Conservation (phyloP, 2,888 invertebrate species). For the Agriopis leucophaearia region DNA sequence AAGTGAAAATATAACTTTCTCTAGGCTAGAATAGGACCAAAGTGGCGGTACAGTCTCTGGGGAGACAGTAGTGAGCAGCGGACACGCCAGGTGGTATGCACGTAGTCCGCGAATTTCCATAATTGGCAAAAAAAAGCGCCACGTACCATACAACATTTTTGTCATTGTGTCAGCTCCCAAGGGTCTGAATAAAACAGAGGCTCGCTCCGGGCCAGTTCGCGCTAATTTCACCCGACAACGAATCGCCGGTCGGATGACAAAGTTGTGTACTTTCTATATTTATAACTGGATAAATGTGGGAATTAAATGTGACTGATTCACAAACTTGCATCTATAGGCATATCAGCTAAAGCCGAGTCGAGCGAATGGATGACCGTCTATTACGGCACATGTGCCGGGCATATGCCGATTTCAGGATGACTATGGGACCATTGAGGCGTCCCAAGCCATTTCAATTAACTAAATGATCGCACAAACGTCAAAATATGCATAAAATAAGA, state of each 20-base stretch:
- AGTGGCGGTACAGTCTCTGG: constrained; percentile 51
- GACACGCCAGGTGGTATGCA: constrained; percentile 71
- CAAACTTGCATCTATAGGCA: constrained; percentile 33
- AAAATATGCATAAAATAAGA: constrained; percentile 27
- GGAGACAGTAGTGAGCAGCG: constrained; percentile 40
- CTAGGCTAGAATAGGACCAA: constrained; percentile 61
- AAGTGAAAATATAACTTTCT: constrained; percentile 72
- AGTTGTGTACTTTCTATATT: constrained; percentile 51
- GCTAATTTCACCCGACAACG: constrained; percentile 74
- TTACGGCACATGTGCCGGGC: constrained; percentile 63
- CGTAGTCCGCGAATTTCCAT: constrained; percentile 71
- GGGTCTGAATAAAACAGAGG: constrained; percentile 80
- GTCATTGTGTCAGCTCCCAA: constrained; percentile 77
- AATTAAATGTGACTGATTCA: constrained; percentile 36
- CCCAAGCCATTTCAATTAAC: constrained; percentile 52
- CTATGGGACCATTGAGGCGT: constrained; percentile 56
- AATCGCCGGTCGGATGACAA: constrained; percentile 64
- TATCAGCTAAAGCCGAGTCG: constrained; percentile 50
- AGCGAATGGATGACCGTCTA: constrained; percentile 56
- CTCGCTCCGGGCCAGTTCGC: constrained; percentile 68
- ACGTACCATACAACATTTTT: constrained; percentile 74
- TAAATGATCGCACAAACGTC: constrained; percentile 45
- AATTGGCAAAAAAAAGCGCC: constrained; percentile 75
- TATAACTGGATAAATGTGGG: constrained; percentile 36
- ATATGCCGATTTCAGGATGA: constrained; percentile 65